These are phyloP conservation scores for Lepidurus couesii DNA, from an alignment of 1,140 invertebrate genomes.

Conservation along the genomic window DNA sequence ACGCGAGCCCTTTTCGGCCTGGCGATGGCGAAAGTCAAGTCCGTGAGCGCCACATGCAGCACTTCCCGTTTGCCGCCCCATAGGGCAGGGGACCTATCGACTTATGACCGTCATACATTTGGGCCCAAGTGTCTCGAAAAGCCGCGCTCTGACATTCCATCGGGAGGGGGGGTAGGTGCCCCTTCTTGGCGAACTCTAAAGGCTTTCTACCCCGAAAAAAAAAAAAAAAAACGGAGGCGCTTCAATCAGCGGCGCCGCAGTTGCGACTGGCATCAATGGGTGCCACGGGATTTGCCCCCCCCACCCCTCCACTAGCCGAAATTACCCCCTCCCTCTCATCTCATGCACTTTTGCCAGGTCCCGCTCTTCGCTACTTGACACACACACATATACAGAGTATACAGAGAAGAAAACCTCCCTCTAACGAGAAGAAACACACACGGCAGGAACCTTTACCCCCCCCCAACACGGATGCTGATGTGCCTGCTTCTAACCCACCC, in stretches of 20 bases:
- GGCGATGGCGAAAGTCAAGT: background rate
- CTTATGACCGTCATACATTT: conserved; percentile 12
- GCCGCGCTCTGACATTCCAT: conserved; percentile 20
- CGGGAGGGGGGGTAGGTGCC: background rate
- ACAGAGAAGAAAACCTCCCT: background rate
- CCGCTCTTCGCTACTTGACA: background rate
- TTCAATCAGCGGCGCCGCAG: conserved; percentile 16
- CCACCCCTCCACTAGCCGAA: conserved; percentile 9
- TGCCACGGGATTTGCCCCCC: background rate
- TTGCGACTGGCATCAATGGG: conserved; percentile 16
- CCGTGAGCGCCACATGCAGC: background rate
- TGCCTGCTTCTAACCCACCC: too few species aligned
- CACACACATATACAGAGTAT: background rate
- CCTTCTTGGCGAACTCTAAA: background rate
- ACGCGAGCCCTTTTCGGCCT: too few species aligned
- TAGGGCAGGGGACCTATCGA: conserved; percentile 16
- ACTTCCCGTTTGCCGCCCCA: background rate
- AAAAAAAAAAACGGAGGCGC: background rate
- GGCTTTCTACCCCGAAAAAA: background rate
- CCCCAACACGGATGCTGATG: background rate
- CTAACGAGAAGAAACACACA: background rate
- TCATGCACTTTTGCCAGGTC: background rate
- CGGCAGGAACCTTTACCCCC: background rate
- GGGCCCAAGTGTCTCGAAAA: background rate
- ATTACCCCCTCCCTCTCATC: conserved; percentile 10